Evolutionary conservation across 2,797 vertebrate species (phyloP).

Genomic region (Eleutherodactylus coqui): DNA sequence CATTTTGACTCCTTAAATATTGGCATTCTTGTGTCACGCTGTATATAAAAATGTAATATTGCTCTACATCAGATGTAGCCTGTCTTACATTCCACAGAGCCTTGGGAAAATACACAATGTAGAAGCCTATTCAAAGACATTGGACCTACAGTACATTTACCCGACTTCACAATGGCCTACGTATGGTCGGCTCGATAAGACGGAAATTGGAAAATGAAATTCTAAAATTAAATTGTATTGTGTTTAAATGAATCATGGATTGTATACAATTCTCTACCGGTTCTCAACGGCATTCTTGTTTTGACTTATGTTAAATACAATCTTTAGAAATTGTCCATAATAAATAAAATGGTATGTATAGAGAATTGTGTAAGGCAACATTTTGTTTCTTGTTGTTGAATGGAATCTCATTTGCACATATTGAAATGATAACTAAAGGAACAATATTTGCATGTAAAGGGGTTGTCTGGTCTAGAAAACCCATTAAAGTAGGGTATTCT

Average conservation of each 20-base stretch:
- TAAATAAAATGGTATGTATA: not conserved
- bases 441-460: not conserved
- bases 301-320: not conserved
- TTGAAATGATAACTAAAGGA: not conserved
- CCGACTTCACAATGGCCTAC: not conserved
- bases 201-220: not conserved
- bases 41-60: conserved; percentile 41
- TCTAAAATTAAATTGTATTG: not conserved
- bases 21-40: conserved; percentile 29
- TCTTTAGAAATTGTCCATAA: not conserved
- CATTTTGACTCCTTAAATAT: conserved; percentile 39
- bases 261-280: not conserved
- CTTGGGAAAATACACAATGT: conserved; percentile 18
- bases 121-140: not conserved
- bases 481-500: not conserved
- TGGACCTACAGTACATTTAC: not conserved
- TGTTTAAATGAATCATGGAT: not conserved
- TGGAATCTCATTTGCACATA: not conserved
- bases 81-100: conserved; percentile 5
- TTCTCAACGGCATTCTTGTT: not conserved
- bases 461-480: not conserved
- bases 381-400: not conserved
- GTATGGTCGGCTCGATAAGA: conserved; percentile 17
- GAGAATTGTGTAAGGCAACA: not conserved
- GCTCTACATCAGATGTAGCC: conserved; percentile 39